These are phyloP conservation scores for Crepidodera aurea DNA, from an alignment of 2,888 invertebrate genomes.

Conservation along the genomic window DNA sequence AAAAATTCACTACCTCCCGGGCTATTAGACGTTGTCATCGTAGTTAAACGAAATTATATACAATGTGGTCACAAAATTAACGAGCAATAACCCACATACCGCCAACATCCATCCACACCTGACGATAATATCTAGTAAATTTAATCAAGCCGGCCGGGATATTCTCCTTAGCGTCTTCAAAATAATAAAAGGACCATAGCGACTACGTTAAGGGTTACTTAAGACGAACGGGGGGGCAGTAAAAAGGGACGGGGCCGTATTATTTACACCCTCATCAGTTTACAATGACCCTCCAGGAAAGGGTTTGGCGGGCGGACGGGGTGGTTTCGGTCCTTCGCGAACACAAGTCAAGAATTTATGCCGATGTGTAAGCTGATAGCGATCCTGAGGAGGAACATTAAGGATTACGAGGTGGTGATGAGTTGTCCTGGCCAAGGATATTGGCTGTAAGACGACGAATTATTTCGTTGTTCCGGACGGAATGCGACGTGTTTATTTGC, in stretches of 20 bases:
- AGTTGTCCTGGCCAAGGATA: conserved; percentile 38
- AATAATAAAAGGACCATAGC: conserved; percentile 59
- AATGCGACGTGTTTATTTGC: conserved; percentile 7
- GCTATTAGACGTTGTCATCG: too few relatives aligned
- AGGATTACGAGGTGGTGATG: conserved; percentile 37
- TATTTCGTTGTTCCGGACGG: conserved; percentile 11
- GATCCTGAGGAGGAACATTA: conserved; percentile 36
- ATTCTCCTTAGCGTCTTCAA: conserved; percentile 53
- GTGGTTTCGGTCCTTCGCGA: conserved; percentile 40
- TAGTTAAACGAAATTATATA: not conserved
- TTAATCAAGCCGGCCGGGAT: conserved; percentile 45
- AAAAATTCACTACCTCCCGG: too few relatives aligned
- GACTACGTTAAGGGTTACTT: conserved; percentile 57
- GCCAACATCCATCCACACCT: conserved; percentile 44
- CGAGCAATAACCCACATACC: conserved; percentile 17
- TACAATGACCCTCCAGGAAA: conserved; percentile 67
- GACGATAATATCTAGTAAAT: conserved; percentile 44
- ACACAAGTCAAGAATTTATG: conserved; percentile 53
- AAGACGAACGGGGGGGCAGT: conserved; percentile 53
- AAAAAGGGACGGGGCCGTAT: conserved; percentile 54
- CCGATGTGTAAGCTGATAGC: conserved; percentile 56
- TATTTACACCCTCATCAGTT: conserved; percentile 75
- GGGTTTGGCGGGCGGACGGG: conserved; percentile 37
- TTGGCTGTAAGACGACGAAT: conserved; percentile 39
- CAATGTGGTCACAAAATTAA: not conserved